Base-by-base conservation (phyloP, 2,888 invertebrate genomes). In the Carabus problematicus region DNA sequence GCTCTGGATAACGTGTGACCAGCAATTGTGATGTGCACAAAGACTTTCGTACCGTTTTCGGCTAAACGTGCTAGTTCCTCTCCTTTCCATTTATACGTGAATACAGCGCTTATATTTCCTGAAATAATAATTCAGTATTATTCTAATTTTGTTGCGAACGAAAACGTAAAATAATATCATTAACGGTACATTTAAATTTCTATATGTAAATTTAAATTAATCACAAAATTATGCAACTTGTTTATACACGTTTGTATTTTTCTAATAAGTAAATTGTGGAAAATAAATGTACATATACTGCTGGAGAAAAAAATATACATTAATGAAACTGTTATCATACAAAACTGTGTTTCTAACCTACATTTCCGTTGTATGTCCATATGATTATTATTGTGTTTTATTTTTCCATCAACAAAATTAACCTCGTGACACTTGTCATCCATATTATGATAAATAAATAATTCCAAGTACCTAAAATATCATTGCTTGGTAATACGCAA, bases 101-200 rank as follows among this genome's bases (percentile, higher is more conserved):
- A 92, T 72, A 94, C 88, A 8, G 93, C 91, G 72, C 92, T 92
- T 74, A 93, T 91, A 79, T 91, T 89, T 72, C 91, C 93, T 93
- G 85, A 0, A 83, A 29, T 29, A 29, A 29, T 29, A 29, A 2
- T 3, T 29, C 3, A 6, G 6, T 29, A 29, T 29, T 29, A 29
- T 29, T 29, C 29, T 29, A 29, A 29, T 29, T 29, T 29, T 29
- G 2, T 6, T 29, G 29, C 29, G 3, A 29, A 29, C 29, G 29
- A 29, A 29, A 29, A 29, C 3, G 29, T 29, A 6, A 29, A 29
- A 29, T 29, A 29, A 3, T 6, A 29, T 29, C 29, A 29, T 29
- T 29, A 29, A 29, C 29, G 6, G 29, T 6, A 3, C 29, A 29
- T 29, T 29, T 29, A 2, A 29, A 29, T 29, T 29, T 29, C 29